Percentiles rank a stretch among this genome's conserved stretches.
These are phyloP conservation scores for Streptopelia turtur DNA, from an alignment of 2,797 vertebrate species.

Conservation along the genomic window DNA sequence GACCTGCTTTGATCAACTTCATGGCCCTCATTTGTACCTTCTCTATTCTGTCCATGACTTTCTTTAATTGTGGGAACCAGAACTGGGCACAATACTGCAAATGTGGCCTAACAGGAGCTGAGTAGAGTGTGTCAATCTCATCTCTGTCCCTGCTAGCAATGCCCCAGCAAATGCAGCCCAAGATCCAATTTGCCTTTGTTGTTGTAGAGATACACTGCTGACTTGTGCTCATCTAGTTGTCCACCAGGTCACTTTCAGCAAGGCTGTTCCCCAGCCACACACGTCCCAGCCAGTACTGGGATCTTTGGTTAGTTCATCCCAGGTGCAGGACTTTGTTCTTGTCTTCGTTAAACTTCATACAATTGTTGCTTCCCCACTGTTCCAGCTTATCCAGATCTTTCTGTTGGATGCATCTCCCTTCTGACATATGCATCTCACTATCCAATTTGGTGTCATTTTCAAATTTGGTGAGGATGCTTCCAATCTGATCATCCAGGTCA, in stretches of 20 bases:
- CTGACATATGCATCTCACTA: neutral
- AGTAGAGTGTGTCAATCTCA: neutral
- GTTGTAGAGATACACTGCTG: too few species aligned
- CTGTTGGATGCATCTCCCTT: neutral
- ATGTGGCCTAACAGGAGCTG: neutral
- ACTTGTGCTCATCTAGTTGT: neutral
- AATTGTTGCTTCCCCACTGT: rapidly evolving
- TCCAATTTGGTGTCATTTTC: neutral
- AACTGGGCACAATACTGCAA: neutral
- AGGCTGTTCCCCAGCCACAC: neutral
- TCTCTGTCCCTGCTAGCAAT: neutral
- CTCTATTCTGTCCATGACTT: neutral
- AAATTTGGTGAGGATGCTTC: neutral
- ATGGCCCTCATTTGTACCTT: neutral
- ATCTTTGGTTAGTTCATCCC: neutral
- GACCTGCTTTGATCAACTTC: neutral
- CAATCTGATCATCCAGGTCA: neutral
- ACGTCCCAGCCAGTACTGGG: neutral
- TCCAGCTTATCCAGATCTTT: neutral
- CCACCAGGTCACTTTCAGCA: neutral
- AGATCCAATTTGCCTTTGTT: neutral
- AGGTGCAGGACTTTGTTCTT: neutral
- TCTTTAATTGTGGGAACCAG: too few species aligned
- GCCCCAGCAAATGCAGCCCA: rapidly evolving
- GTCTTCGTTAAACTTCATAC: neutral